These are phyloP conservation scores for Lasioglossum pauxillum DNA, from an alignment of 2,888 invertebrate genomes.

Conservation along the genomic window DNA sequence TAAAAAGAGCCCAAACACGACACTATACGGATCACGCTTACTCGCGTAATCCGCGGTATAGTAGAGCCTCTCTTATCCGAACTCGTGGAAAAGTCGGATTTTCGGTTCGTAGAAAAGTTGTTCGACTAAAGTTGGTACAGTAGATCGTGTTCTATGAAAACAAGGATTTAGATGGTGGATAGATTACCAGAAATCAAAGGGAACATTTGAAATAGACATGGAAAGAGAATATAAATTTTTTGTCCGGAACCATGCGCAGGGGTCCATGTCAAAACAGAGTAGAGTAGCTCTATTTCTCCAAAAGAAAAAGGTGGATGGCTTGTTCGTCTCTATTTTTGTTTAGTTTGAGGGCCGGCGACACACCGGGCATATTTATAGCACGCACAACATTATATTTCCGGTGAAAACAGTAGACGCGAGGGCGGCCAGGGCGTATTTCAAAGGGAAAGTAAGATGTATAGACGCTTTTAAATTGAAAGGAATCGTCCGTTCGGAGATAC, in stretches of 20 bases:
- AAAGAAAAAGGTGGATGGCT: not conserved
- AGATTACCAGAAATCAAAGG: no score
- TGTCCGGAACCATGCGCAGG: not conserved
- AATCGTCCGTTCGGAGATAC: not conserved
- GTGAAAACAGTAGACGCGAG: not conserved
- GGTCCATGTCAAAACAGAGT: not conserved
- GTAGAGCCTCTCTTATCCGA: no score
- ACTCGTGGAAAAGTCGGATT: no score
- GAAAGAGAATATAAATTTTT: not conserved
- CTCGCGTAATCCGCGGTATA: no score
- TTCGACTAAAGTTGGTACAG: no score
- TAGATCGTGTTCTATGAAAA: no score
- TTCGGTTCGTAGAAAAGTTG: no score
- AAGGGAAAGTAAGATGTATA: conserved; percentile 18
- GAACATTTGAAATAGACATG: no score
- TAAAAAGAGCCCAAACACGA: no score
- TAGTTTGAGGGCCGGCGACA: not conserved
- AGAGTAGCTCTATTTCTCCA: not conserved
- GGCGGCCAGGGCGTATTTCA: not conserved
- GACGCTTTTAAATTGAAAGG: conserved; percentile 20
- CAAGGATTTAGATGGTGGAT: no score
- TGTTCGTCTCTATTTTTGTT: not conserved
- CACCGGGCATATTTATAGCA: conserved; percentile 3
- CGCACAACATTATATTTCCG: conserved; percentile 8
- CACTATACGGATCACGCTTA: no score